Base-by-base conservation (phyloP, 2,888 invertebrate species). In the Acleris holmiana region DNA sequence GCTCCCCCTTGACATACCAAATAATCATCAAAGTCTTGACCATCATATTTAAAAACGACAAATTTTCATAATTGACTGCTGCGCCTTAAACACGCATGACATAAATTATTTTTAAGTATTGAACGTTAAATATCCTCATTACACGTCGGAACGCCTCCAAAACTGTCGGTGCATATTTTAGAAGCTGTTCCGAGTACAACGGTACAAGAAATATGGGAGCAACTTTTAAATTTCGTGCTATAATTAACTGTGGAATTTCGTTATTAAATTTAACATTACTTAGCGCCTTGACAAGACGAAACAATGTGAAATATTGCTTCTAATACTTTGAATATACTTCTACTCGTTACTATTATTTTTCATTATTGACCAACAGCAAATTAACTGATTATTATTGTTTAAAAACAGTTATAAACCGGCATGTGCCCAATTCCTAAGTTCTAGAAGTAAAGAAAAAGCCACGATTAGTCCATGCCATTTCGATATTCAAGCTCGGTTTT, bases 151-250 rank as follows among this genome's bases (percentile, higher is more conserved):
- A 83, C 86, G 85, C 84, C 86, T 85, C 75, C 85, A 73, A 86
- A 88, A 86, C 78, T 84, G 84, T 84, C 84, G 82, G 82, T 85
- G 86, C 82, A 88, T 89, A 86, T 82, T 84, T 88, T 86, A 87
- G 81, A 85, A 80, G 77, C 80, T 77, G 73, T 75, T 77, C 80
- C 74, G 78, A 75, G 78, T 83, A 86, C 88, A 85, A 87, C 65
- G 50, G 65, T 65, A 65, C 60, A 49, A 60, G 55, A 65, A 60
- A 60, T 65, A 65, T 65, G 60, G 55, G 59, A 65, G 59, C 65
- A 54, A 64, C 58, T 59, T 56, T 62, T 53, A 61, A 61, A 63
- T 58, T 63, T 64, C 58, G 58, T 64, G 58, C 48, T 40, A 64
- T 48, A 64, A 64, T 64, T 64, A 64, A 59, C 19, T 13, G 41